A percentile compares a stretch with the other conserved stretches of the same genome.
phyloP scores from a whole-genome alignment of 1,140 invertebrate genomes.

The Dufourea novaeangliae region DNA sequence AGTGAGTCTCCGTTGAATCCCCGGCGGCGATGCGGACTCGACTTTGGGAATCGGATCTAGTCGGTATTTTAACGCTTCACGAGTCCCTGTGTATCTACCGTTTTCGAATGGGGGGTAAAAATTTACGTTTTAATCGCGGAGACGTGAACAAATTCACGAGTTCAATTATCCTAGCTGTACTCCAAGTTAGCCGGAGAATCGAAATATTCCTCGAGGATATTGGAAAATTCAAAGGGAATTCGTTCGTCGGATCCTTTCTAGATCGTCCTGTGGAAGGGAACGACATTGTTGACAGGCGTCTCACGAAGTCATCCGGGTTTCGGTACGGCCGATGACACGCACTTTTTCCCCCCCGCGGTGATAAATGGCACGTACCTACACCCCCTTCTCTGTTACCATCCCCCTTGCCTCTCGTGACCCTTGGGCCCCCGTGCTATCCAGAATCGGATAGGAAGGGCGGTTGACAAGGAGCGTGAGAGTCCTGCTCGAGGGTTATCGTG shows the following conservation, averaged over 20 bases:
- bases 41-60: slow-evolving; percentile 29
- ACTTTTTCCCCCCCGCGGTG: slow-evolving; percentile 75
- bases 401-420: slow-evolving; percentile 4
- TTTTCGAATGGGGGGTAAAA: too few species aligned
- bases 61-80: too few species aligned
- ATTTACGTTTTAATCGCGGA: too few species aligned
- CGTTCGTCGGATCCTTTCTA: background rate
- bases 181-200: background rate
- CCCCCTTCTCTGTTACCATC: slow-evolving; percentile 22
- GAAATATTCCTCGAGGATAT: too few species aligned
- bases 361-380: slow-evolving; percentile 74
- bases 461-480: slow-evolving; percentile 67
- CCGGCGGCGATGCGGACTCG: slow-evolving; percentile 9
- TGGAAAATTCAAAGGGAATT: too few species aligned
- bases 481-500: slow-evolving; percentile 47
- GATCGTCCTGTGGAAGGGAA: slow-evolving; percentile 47
- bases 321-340: slow-evolving; percentile 73
- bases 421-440: slow-evolving; percentile 11
- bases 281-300: slow-evolving; percentile 76
- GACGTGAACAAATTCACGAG: too few species aligned
- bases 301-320: slow-evolving; percentile 77
- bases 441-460: slow-evolving; percentile 37
- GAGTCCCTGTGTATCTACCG: too few species aligned
- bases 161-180: too few species aligned
- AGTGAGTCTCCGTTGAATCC: background rate